phyloP scores from a whole-genome alignment of 2,888 invertebrate genomes.

The Spodoptera picta region DNA sequence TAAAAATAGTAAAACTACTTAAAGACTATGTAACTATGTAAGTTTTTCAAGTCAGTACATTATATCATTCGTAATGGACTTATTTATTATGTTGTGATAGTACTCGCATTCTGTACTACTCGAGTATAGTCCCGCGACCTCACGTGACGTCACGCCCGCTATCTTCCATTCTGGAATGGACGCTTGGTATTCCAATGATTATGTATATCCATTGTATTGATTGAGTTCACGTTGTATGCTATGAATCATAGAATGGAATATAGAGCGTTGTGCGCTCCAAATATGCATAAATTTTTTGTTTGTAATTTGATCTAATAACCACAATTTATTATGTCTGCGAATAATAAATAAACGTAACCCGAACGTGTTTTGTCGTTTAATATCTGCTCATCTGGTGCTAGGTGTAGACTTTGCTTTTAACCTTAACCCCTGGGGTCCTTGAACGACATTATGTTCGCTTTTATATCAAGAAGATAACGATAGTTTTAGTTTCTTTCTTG shows the following conservation, averaged over 20 bases:
- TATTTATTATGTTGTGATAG: constrained; percentile 79
- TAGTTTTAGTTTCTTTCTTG: constrained; percentile 24
- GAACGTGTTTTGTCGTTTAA: constrained; percentile 55
- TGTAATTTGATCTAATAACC: constrained; percentile 49
- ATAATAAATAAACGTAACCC: constrained; percentile 56
- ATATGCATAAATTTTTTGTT: constrained; percentile 54
- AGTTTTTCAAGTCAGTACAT: constrained; percentile 78
- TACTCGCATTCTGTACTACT: constrained; percentile 24
- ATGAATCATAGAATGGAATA: constrained; percentile 24
- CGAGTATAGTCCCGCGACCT: too few relatives aligned
- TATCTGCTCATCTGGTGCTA: constrained; percentile 63
- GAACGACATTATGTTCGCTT: constrained; percentile 37
- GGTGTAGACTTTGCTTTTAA: constrained; percentile 52
- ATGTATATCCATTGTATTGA: not conserved
- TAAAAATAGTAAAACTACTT: constrained; percentile 82
- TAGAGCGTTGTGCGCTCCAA: constrained; percentile 31
- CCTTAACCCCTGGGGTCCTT: constrained; percentile 42
- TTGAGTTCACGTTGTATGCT: not conserved
- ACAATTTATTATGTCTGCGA: constrained; percentile 49
- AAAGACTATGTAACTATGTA: constrained; percentile 75
- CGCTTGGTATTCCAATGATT: not conserved
- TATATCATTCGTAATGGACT: constrained; percentile 74
- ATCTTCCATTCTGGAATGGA: constrained; percentile 23
- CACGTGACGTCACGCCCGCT: constrained; percentile 3
- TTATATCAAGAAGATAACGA: constrained; percentile 35